Base-by-base conservation (phyloP, 2,113 vertebrate species). In the Spizaetus ornatus region DNA sequence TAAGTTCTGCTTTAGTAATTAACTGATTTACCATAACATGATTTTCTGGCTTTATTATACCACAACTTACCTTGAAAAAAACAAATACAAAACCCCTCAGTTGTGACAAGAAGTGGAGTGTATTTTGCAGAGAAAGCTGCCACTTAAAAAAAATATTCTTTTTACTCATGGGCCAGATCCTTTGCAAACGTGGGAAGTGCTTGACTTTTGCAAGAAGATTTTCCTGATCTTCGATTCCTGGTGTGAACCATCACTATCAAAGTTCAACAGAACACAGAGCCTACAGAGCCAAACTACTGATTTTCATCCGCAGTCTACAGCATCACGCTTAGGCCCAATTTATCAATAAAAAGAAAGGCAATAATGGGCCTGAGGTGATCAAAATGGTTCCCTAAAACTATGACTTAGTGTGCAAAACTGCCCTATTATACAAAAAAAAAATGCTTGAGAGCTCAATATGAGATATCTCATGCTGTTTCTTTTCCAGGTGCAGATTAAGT, bases 371-470 rank as follows among this genome's bases (percentile, higher is more conserved):
- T 26, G 45, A 90, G 55, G 71, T 69, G 83, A 84, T 66, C 26
- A 52, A 77, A 71, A 11, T n/a, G 56, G 16, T 36, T 91, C 66
- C 48, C 77, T 65, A 85, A 20, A 94, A 76, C 58, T 77, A 52
- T 71, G 70, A 69, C 21, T 70, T 50, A 73, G 52, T 91, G 94
- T 96, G 94, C 95, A 95, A 96, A 95, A 86, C 52, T 78, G 82
- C 86, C 26, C 0, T 63, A 94, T 52, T 22, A 36, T 59, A 86
- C 9, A 47, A 79, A 45, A 74, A 36, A 36, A 65, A 56, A 45
- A 27, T 23, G 26, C 56, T 53, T 59, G 63, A 94, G 48, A 93
- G 62, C 73, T 92, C 86, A 69, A 14, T 27, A 69, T 27, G 73
- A 97, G 58, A 89, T 29, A 50, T 25, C 45, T 80, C 50, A 48